Percentiles rank a stretch among this genome's conserved stretches.
These are phyloP conservation scores for Sciaenops ocellatus DNA, from an alignment of 2,797 vertebrate genomes.

Conservation along the genomic window DNA sequence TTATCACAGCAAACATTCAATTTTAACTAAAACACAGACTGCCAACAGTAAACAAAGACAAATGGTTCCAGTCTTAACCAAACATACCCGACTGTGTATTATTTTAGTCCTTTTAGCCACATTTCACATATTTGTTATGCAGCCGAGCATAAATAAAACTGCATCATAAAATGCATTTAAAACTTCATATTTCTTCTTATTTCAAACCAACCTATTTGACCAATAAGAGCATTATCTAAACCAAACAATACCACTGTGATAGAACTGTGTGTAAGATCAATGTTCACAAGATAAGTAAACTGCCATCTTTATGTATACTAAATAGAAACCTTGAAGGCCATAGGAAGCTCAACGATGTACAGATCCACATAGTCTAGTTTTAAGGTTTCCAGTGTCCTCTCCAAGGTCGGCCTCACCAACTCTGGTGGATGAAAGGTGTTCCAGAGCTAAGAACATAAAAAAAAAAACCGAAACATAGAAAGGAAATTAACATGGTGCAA, in stretches of 20 bases:
- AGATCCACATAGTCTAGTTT: slow-evolving; percentile 94
- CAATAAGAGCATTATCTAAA: background rate
- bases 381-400: slow-evolving; percentile 88
- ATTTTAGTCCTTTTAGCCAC: background rate
- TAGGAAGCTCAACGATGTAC: slow-evolving; percentile 94
- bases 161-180: too few relatives aligned
- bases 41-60: background rate
- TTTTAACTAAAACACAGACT: background rate
- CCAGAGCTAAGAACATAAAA: slow-evolving; percentile 88
- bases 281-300: slow-evolving; percentile 15
- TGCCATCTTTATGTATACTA: background rate
- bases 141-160: background rate
- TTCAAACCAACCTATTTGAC: background rate
- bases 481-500: background rate
- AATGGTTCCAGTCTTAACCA: background rate
- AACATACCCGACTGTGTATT: background rate
- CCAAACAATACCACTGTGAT: background rate
- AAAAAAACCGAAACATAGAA: background rate
- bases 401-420: slow-evolving; percentile 89
- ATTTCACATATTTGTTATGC: background rate
- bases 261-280: background rate
- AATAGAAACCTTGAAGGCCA: slow-evolving; percentile 92
- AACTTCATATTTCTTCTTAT: background rate
- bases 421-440: slow-evolving; percentile 89
- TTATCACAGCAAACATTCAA: too few relatives aligned